Conservation (phyloP, 2,797 vertebrate genomes). For the Bradypus variegatus region DNA sequence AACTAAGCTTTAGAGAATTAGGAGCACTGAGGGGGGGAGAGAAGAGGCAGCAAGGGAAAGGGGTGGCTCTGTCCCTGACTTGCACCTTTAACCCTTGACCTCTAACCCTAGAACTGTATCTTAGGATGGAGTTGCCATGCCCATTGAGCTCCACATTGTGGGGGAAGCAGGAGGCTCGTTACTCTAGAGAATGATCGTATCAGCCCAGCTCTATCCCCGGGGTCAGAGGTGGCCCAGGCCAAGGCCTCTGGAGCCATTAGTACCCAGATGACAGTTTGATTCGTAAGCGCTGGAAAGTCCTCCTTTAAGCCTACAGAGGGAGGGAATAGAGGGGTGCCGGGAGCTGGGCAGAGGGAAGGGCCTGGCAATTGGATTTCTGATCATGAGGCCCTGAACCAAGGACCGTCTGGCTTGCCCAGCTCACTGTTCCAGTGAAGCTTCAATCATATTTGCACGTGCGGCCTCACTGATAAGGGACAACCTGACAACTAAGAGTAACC, state of each 20-base stretch:
- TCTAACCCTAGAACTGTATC: neutral
- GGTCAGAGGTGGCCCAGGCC: neutral
- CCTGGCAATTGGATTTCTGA: neutral
- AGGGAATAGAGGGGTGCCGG: neutral
- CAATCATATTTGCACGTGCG: neutral
- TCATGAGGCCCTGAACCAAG: neutral
- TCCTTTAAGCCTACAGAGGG: neutral
- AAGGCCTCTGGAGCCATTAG: neutral
- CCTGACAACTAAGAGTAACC: neutral
- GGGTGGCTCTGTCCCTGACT: neutral
- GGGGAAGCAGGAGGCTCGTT: neutral
- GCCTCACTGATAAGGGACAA: neutral
- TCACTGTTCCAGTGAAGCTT: neutral
- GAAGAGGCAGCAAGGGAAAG: neutral
- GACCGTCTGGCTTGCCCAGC: rapidly evolving
- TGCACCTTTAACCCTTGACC: neutral
- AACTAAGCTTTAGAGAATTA: neutral
- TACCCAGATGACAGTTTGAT: neutral
- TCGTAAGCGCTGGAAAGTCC: neutral
- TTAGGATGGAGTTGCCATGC: neutral
- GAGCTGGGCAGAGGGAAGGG: neutral
- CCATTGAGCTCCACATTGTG: neutral
- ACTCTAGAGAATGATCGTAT: neutral
- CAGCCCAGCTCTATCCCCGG: neutral
- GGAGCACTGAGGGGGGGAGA: neutral